phyloP scores from a whole-genome alignment of 2,888 invertebrate species.

The Drosophila acutilabella region DNA sequence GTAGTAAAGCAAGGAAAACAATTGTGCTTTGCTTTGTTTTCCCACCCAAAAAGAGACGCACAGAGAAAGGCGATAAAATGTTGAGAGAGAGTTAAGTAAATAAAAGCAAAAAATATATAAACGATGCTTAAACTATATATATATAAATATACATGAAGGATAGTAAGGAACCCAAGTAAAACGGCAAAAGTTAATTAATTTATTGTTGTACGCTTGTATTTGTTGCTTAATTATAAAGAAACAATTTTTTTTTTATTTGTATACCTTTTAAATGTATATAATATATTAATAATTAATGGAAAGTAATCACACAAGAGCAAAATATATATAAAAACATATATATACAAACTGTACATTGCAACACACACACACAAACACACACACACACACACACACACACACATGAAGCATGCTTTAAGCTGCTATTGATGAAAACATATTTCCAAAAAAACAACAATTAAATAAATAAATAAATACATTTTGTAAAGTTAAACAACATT shows the following conservation, averaged over 20 bases:
- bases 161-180: conserved; percentile 55
- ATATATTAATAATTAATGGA: conserved; percentile 51
- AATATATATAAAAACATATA: conserved; percentile 14
- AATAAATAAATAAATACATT: conserved; percentile 18
- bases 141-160: conserved; percentile 34
- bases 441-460: conserved; percentile 9
- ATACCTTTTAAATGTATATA: conserved; percentile 63
- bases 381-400: conserved; percentile 23
- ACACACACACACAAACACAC: conserved; percentile 21
- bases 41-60: conserved; percentile 33
- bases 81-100: conserved; percentile 28
- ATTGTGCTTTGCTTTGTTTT: conserved; percentile 23
- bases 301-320: conserved; percentile 5
- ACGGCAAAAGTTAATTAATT: conserved; percentile 74
- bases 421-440: conserved; percentile 27
- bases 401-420: conserved; percentile 36
- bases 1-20: conserved; percentile 1
- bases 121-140: conserved; percentile 38
- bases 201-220: conserved; percentile 78
- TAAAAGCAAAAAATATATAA: conserved; percentile 38
- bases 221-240: conserved; percentile 76
- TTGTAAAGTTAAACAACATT: conserved; percentile 37
- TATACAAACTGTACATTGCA: conserved; percentile 45
- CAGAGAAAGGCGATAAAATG: conserved; percentile 20
- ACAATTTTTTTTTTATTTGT: conserved; percentile 59